Conservation (phyloP, 2,113 vertebrate genomes). For the Leptocoma aspasia region DNA sequence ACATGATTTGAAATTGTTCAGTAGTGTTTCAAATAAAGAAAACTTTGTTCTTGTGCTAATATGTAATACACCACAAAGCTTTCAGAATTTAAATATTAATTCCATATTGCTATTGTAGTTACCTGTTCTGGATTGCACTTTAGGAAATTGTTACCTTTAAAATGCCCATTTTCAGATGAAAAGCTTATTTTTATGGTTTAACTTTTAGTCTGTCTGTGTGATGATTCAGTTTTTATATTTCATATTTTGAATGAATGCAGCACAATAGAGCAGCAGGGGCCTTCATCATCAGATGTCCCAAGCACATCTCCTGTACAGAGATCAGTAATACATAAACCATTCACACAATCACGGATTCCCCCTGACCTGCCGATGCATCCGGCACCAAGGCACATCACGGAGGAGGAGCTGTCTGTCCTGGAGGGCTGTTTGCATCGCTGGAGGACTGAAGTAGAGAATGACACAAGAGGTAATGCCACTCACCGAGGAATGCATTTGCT, state of each 20-base stretch:
- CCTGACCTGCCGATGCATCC: slow-evolving; percentile 96
- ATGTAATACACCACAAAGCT: neutral
- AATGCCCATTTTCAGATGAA: neutral
- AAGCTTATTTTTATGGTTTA: neutral
- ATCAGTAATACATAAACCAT: slow-evolving; percentile 91
- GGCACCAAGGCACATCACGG: slow-evolving; percentile 91
- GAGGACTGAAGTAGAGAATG: slow-evolving; percentile 97
- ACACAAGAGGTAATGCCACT: slow-evolving; percentile 83
- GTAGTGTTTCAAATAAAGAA: neutral
- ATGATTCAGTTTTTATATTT: neutral
- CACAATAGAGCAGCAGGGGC: slow-evolving; percentile 81
- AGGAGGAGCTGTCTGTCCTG: slow-evolving; percentile 91
- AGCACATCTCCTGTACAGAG: slow-evolving; percentile 76
- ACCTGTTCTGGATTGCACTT: neutral
- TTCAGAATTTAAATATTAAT: neutral
- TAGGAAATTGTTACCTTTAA: neutral
- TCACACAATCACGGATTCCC: slow-evolving; percentile 93
- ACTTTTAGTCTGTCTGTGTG: neutral
- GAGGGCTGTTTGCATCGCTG: slow-evolving; percentile 95
- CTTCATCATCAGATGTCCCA: slow-evolving; percentile 77
- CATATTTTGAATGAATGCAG: slow-evolving; percentile 68
- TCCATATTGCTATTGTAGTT: neutral
- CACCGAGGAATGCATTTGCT: neutral
- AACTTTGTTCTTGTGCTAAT: neutral
- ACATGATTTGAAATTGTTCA: neutral